Evolutionary conservation across 2,797 vertebrate species (phyloP).

Genomic region (Cossypha heuglini): DNA sequence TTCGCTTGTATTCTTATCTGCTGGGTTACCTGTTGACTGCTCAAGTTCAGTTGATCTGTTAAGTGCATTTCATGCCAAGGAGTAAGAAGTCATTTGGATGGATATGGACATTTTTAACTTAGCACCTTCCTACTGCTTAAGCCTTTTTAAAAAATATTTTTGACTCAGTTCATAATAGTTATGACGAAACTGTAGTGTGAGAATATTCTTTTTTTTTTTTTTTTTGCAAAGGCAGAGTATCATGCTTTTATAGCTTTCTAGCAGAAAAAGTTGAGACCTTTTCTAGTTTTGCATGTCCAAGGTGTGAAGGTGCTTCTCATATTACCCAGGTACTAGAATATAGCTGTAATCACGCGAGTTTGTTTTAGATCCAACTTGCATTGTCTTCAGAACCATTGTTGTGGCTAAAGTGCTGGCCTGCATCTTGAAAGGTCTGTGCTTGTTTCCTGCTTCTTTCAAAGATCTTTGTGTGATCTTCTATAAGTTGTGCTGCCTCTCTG

Average conservation of each 20-base stretch:
- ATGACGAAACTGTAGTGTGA: neutral
- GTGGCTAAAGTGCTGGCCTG: neutral
- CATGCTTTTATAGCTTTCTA: neutral
- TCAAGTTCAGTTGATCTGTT: neutral
- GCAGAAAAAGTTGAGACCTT: neutral
- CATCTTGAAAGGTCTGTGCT: neutral
- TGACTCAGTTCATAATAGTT: neutral
- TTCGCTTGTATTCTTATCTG: neutral
- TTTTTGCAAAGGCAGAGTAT: accelerated
- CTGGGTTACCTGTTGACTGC: conserved; percentile 60
- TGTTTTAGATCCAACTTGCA: neutral
- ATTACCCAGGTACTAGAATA: neutral
- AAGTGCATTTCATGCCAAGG: neutral
- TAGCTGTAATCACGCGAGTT: neutral
- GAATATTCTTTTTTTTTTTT: neutral
- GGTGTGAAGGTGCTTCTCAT: neutral
- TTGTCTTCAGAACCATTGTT: neutral
- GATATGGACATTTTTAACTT: neutral
- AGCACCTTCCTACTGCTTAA: neutral
- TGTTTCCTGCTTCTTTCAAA: neutral
- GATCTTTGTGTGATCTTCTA: neutral
- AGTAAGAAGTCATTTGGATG: neutral
- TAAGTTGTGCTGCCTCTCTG: neutral
- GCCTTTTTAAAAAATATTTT: neutral
- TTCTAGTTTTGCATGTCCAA: neutral